These are phyloP conservation scores for Oscheius myriophilus DNA, from an alignment of 2,888 invertebrate genomes.

Conservation along the genomic window DNA sequence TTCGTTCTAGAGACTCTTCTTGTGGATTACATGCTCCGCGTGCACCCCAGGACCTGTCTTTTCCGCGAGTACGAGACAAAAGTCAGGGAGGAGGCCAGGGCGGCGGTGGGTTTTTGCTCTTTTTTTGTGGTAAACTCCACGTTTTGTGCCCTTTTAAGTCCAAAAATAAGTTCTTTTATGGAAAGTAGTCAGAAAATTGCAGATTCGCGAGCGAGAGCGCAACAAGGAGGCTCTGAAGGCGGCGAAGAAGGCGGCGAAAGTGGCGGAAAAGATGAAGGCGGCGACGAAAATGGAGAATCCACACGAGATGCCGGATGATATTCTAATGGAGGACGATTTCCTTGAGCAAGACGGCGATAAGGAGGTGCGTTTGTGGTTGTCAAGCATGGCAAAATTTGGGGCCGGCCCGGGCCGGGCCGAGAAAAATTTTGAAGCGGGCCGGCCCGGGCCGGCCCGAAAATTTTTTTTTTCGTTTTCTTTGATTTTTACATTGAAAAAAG, in stretches of 20 bases:
- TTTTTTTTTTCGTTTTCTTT: too few relatives aligned
- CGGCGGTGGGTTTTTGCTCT: slow-evolving; percentile 2
- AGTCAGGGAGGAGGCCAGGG: slow-evolving; percentile 23
- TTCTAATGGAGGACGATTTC: slow-evolving; percentile 22
- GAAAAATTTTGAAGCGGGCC: too few relatives aligned
- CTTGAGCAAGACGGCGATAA: neutral
- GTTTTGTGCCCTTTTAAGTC: neutral
- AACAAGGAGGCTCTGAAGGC: slow-evolving; percentile 17
- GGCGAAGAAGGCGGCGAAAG: neutral
- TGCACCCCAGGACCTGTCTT: slow-evolving; percentile 27
- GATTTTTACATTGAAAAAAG: too few relatives aligned
- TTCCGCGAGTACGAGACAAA: slow-evolving; percentile 24
- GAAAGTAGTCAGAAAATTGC: too few relatives aligned
- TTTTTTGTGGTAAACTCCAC: neutral
- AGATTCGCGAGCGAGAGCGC: slow-evolving; percentile 13
- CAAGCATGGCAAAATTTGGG: too few relatives aligned
- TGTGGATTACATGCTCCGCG: slow-evolving; percentile 30
- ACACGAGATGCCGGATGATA: slow-evolving; percentile 8
- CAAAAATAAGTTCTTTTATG: too few relatives aligned
- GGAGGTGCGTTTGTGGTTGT: too few relatives aligned
- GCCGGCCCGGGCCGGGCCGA: too few relatives aligned
- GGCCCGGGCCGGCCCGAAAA: too few relatives aligned
- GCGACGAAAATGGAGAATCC: neutral
- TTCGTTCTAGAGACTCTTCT: slow-evolving; percentile 17
- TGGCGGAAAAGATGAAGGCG: slow-evolving; percentile 1